These are phyloP conservation scores for Ischnus inquisitorius DNA, from an alignment of 2,888 invertebrate genomes.

Conservation along the genomic window DNA sequence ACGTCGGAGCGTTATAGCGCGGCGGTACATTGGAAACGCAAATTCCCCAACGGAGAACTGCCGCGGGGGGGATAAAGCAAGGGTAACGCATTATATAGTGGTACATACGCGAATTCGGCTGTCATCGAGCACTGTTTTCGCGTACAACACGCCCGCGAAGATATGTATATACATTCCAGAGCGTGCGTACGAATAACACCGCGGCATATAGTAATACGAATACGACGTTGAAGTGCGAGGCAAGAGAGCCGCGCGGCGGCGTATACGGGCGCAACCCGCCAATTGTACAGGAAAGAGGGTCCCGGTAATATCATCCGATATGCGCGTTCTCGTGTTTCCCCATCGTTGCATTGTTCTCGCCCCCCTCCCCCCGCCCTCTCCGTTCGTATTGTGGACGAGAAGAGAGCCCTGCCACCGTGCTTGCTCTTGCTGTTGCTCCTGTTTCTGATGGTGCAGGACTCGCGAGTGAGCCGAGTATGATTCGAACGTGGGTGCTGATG, in stretches of 20 bases:
- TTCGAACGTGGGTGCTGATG: conserved; percentile 47
- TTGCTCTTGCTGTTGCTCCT: conserved; percentile 42
- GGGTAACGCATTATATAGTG: conserved; percentile 9
- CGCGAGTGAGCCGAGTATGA: conserved; percentile 46
- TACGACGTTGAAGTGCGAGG: conserved; percentile 43
- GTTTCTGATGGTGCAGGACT: conserved; percentile 44
- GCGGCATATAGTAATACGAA: conserved; percentile 51
- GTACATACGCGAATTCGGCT: conserved; percentile 62
- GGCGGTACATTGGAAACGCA: conserved; percentile 35
- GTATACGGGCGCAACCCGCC: conserved; percentile 53
- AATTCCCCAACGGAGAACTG: conserved; percentile 51
- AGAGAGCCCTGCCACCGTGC: conserved; percentile 60
- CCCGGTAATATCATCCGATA: conserved; percentile 83
- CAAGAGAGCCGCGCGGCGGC: conserved; percentile 22
- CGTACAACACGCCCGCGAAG: conserved; percentile 45
- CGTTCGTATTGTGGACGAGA: conserved; percentile 78
- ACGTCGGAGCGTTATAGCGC: conserved; percentile 18
- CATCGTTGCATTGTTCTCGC: conserved; percentile 82
- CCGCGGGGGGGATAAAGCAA: conserved; percentile 31
- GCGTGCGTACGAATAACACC: conserved; percentile 67
- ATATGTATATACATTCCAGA: conserved; percentile 71
- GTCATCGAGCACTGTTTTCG: conserved; percentile 66
- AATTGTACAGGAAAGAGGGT: conserved; percentile 76
- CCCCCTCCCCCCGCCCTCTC: conserved; percentile 81
- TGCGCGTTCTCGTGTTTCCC: conserved; percentile 83